Conservation (phyloP, 2,797 vertebrate species). For the Carduelis carduelis region DNA sequence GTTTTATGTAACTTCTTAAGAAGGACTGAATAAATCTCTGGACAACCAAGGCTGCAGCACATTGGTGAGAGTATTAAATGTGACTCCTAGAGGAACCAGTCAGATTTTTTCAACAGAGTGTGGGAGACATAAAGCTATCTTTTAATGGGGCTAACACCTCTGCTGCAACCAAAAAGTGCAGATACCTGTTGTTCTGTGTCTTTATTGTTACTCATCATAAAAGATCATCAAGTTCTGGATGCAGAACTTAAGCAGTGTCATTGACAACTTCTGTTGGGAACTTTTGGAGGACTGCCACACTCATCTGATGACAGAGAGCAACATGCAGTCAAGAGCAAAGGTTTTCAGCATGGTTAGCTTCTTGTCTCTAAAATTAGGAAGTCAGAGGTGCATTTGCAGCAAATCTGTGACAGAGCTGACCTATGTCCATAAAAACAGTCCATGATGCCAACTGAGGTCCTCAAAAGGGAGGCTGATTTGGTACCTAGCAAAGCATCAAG, state of each 20-base stretch:
- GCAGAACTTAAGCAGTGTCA: neutral
- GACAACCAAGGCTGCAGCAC: neutral
- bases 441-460: neutral
- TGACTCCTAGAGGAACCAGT: neutral
- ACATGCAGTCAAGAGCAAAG: neutral
- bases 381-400: neutral
- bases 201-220: neutral
- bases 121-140: neutral
- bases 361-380: neutral
- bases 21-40: neutral
- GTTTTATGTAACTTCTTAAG: neutral
- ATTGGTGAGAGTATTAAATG: neutral
- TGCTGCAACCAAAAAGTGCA: neutral
- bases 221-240: neutral
- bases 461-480: neutral
- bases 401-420: neutral
- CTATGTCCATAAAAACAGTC: neutral
- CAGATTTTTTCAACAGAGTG: neutral
- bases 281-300: neutral
- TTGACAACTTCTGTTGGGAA: neutral
- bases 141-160: neutral
- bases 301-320: neutral
- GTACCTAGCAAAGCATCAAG: neutral
- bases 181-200: neutral
- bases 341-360: neutral